phyloP scores from a whole-genome alignment of 1,140 invertebrate genomes.

The Parasteatoda tepidariorum region DNA sequence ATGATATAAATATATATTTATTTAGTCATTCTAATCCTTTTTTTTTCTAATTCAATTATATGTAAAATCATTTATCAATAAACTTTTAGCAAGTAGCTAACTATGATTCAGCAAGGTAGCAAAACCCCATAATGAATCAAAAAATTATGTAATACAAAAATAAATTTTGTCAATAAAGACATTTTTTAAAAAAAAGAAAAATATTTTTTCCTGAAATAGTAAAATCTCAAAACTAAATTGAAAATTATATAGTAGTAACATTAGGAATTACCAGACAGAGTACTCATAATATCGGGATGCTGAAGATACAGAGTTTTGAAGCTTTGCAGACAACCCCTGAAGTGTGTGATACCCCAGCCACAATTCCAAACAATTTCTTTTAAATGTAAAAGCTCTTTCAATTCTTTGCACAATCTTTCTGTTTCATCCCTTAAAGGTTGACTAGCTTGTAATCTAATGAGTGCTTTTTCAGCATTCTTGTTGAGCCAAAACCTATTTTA shows the following conservation, averaged over 20 bases:
- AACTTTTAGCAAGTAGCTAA: too few species aligned
- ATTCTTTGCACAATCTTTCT: slow-evolving; percentile 72
- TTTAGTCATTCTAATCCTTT: too few species aligned
- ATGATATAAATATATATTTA: too few species aligned
- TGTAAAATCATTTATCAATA: too few species aligned
- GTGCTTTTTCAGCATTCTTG: slow-evolving; percentile 75
- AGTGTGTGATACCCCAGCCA: slow-evolving; percentile 89
- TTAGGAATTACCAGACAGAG: slow-evolving; percentile 62
- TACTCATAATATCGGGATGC: slow-evolving; percentile 77
- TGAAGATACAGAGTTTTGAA: slow-evolving; percentile 75
- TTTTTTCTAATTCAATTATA: too few species aligned
- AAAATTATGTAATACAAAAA: too few species aligned
- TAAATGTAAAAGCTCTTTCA: slow-evolving; percentile 70
- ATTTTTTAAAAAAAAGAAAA: too few species aligned
- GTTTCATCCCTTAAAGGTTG: slow-evolving; percentile 77
- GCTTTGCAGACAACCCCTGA: slow-evolving; percentile 84
- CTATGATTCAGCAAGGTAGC: too few species aligned
- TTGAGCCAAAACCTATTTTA: slow-evolving; percentile 74
- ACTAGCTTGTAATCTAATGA: slow-evolving; percentile 73
- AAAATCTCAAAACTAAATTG: too few species aligned
- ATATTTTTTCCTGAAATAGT: too few species aligned
- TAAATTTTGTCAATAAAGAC: too few species aligned
- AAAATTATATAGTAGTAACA: neutral
- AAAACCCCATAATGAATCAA: too few species aligned
- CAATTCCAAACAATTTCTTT: slow-evolving; percentile 80